Conservation (phyloP, 2,888 invertebrate species). For the Phengaris alcon region DNA sequence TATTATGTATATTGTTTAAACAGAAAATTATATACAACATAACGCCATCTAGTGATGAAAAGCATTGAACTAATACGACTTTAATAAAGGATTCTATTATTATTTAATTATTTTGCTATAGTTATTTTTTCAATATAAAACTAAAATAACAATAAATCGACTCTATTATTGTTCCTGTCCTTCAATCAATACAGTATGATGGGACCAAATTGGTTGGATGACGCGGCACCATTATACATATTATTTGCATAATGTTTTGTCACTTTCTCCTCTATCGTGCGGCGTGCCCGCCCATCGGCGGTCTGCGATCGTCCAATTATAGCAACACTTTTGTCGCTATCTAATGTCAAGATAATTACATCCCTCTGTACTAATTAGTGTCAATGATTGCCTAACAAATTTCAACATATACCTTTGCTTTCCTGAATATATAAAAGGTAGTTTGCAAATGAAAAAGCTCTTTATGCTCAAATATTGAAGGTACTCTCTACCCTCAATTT, state of each 20-base stretch:
- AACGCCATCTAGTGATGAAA: neutral
- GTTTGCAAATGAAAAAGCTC: no score
- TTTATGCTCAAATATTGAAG: no score
- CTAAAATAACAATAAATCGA: slow-evolving; percentile 13
- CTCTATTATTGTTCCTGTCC: slow-evolving; percentile 47
- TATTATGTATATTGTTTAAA: no score
- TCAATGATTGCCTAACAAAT: neutral
- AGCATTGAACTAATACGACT: neutral
- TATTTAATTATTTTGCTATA: neutral
- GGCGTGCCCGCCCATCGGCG: slow-evolving; percentile 47
- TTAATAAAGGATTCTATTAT: neutral
- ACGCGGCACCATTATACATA: slow-evolving; percentile 65
- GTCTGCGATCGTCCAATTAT: neutral
- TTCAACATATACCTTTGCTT: no score
- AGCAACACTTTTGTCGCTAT: neutral
- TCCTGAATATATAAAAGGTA: no score
- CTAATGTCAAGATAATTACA: neutral
- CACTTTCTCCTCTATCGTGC: slow-evolving; percentile 70
- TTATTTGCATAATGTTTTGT: slow-evolving; percentile 79
- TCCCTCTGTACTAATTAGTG: neutral
- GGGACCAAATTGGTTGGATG: slow-evolving; percentile 72
- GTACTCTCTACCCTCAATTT: no score
- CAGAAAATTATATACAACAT: neutral
- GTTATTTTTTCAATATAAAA: slow-evolving; percentile 7
- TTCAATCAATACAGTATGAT: slow-evolving; percentile 56